phyloP scores from a whole-genome alignment of 2,113 vertebrate genomes.

The Artemisiospiza belli region DNA sequence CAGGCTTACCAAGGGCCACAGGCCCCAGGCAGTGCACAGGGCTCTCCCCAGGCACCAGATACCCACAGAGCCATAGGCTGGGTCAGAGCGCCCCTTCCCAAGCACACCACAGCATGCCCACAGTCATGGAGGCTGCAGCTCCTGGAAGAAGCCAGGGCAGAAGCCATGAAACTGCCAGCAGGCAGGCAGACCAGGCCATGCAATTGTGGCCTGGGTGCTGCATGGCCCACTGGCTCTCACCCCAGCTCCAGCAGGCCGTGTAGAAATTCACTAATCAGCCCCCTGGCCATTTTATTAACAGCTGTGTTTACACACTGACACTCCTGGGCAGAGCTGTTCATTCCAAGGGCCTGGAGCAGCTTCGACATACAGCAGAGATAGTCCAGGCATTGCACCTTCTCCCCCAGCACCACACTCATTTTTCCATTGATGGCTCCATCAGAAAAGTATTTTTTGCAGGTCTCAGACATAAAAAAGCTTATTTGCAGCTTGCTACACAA shows the following conservation, averaged over 20 bases:
- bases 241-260: fast-evolving
- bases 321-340: neutral
- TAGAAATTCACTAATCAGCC: neutral
- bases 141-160: neutral
- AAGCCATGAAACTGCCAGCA: neutral
- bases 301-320: neutral
- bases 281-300: neutral
- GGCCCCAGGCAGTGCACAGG: neutral
- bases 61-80: neutral
- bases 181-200: neutral
- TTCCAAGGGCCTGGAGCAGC: neutral
- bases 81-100: neutral
- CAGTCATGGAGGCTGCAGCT: fast-evolving
- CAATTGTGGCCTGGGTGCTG: too few species aligned
- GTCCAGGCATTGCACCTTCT: neutral
- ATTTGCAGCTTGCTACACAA: neutral
- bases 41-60: neutral
- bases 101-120: neutral
- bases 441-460: neutral
- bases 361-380: neutral
- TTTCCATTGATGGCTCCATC: neutral
- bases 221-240: fast-evolving
- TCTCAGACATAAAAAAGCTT: neutral
- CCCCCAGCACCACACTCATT: neutral
- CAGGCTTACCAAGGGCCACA: neutral